Conservation (phyloP, 2,113 vertebrate genomes). For the Grammomys surdaster region DNA sequence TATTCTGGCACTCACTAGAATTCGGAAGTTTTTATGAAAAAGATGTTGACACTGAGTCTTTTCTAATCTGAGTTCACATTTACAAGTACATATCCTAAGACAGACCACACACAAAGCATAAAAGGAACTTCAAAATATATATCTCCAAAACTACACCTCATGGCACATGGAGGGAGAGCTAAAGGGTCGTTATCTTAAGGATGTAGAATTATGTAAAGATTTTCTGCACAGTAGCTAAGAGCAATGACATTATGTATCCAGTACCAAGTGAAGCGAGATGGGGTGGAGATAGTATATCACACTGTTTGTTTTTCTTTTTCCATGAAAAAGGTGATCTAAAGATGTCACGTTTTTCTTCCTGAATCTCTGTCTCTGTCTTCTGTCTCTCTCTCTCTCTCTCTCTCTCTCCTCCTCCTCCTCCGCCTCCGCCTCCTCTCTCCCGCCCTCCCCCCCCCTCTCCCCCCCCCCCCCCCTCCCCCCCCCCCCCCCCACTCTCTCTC, state of each 20-base stretch:
- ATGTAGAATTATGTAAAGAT: constrained; percentile 16
- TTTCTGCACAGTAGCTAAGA: not conserved
- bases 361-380: not conserved
- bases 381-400: not conserved
- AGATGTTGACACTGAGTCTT: constrained; percentile 10
- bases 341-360: not conserved
- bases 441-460: too few species aligned
- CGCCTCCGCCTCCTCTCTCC: too few species aligned
- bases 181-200: not conserved
- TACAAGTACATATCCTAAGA: not conserved
- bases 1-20: not conserved
- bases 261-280: not conserved
- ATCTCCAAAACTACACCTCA: not conserved
- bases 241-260: not conserved
- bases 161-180: not conserved
- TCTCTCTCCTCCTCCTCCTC: not conserved
- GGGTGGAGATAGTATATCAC: not conserved
- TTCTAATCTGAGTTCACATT: not conserved
- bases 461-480: too few species aligned
- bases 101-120: not conserved
- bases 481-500: too few species aligned
- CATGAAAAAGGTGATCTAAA: not conserved
- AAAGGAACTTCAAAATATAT: constrained; percentile 16
- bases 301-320: not conserved
- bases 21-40: constrained; percentile 28